phyloP scores from a whole-genome alignment of 2,888 invertebrate genomes.

The Alloscopus bannaensis region DNA sequence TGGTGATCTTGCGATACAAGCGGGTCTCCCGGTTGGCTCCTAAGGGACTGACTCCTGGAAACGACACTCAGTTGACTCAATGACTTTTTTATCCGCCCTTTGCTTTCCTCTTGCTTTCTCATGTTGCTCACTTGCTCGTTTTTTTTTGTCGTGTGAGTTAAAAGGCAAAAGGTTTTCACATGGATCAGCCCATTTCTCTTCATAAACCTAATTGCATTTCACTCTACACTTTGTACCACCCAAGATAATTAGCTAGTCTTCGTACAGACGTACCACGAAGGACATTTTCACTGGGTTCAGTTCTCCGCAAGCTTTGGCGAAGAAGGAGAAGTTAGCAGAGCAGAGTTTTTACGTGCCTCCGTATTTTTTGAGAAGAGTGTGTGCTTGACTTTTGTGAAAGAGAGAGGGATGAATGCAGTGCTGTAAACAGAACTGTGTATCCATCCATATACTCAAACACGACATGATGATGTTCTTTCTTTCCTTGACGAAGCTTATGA shows the following conservation, averaged over 20 bases:
- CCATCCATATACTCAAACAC: background rate
- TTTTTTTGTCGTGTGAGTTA: conserved; percentile 1
- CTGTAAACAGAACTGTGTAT: conserved; percentile 13
- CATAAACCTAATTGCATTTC: conserved; percentile 73
- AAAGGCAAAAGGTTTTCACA: conserved; percentile 38
- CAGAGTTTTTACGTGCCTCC: too few species aligned
- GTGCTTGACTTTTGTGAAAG: conserved; percentile 24
- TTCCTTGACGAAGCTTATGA: too few species aligned
- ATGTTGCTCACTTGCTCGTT: conserved; percentile 41
- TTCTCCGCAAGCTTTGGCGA: too few species aligned
- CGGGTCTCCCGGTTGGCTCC: conserved; percentile 54
- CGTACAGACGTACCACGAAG: too few species aligned
- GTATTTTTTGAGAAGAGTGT: conserved; percentile 14
- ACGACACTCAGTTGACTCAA: conserved; percentile 67
- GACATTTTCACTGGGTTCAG: too few species aligned
- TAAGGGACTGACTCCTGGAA: conserved; percentile 66
- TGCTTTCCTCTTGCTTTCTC: too few species aligned
- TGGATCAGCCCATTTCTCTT: conserved; percentile 70
- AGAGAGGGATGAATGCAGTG: conserved; percentile 23
- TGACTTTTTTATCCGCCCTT: conserved; percentile 56
- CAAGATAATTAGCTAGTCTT: conserved; percentile 67
- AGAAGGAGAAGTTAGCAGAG: conserved; percentile 16
- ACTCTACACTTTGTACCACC: conserved; percentile 71
- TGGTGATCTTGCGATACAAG: conserved; percentile 34
- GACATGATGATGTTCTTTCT: too few species aligned